These are phyloP conservation scores for Scaptomyza graminum DNA, from an alignment of 1,140 invertebrate genomes.

Conservation along the genomic window DNA sequence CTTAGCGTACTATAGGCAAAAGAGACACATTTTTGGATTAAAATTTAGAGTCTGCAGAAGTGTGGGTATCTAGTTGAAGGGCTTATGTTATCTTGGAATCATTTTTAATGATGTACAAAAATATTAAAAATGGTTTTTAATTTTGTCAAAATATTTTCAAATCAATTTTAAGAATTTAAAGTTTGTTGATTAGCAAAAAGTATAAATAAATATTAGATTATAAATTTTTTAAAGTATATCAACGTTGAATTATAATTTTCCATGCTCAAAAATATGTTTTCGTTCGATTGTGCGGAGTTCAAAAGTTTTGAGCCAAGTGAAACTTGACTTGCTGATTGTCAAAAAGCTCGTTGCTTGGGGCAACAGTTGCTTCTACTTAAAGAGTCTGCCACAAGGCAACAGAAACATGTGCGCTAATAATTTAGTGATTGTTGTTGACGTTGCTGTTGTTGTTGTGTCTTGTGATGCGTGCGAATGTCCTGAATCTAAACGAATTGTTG, in stretches of 20 bases:
- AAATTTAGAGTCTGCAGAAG: not conserved
- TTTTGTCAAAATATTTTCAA: no score
- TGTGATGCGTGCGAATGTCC: constrained; percentile 36
- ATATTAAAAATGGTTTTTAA: no score
- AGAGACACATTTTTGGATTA: not conserved
- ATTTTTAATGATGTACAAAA: no score
- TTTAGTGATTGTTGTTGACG: constrained; percentile 34
- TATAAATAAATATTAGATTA: no score
- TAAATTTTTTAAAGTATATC: no score
- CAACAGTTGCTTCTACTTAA: constrained; percentile 39
- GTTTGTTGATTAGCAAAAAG: no score
- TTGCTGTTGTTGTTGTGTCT: constrained; percentile 12
- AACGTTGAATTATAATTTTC: no score
- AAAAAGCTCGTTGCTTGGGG: constrained; percentile 22
- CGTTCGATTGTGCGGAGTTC: not conserved
- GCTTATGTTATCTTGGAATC: not conserved
- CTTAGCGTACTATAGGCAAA: not conserved
- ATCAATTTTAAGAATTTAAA: no score
- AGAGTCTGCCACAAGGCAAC: constrained; percentile 4
- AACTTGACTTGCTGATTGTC: constrained; percentile 40
- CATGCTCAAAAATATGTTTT: not conserved
- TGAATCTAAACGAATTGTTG: constrained; percentile 63
- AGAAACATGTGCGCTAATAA: constrained; percentile 61
- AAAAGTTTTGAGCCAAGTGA: constrained; percentile 21
- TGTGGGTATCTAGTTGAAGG: no score